phyloP scores from a whole-genome alignment of 2,797 vertebrate genomes.

The Agapornis canus region DNA sequence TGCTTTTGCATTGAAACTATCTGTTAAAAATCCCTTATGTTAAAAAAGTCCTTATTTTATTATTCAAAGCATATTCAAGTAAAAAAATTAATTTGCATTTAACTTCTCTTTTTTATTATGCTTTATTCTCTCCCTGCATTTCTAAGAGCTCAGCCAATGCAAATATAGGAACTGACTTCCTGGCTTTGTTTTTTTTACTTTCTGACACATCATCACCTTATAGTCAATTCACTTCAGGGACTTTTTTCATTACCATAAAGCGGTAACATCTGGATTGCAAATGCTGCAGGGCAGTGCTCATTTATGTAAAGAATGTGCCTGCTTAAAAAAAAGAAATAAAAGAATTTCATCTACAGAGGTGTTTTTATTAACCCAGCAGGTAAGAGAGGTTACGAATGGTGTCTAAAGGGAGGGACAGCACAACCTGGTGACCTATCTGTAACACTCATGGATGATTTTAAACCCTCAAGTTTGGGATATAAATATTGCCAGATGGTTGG shows the following conservation, averaged over 20 bases:
- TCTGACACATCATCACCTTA: not conserved
- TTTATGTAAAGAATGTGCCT: not conserved
- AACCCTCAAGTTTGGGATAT: not conserved
- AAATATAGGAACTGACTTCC: not conserved
- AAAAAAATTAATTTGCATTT: not conserved
- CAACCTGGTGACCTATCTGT: not conserved
- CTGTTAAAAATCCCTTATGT: not conserved
- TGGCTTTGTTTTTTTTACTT: not conserved
- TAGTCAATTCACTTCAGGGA: not conserved
- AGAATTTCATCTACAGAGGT: not conserved
- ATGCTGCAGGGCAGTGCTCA: not conserved
- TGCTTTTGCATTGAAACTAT: not conserved
- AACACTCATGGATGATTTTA: not conserved
- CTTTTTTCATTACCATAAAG: not conserved
- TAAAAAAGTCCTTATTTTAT: not conserved
- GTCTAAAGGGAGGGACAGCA: not conserved
- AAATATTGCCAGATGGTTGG: not conserved
- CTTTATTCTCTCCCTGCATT: not conserved
- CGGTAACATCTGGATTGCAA: not conserved
- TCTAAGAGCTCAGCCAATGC: not conserved
- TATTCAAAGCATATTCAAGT: conserved; percentile 14
- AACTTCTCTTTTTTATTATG: not conserved
- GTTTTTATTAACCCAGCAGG: not conserved
- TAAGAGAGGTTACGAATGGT: not conserved
- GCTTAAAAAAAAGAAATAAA: not conserved